These are phyloP conservation scores for Papilio aristodemus DNA, from an alignment of 1,140 invertebrate species.

Conservation along the genomic window DNA sequence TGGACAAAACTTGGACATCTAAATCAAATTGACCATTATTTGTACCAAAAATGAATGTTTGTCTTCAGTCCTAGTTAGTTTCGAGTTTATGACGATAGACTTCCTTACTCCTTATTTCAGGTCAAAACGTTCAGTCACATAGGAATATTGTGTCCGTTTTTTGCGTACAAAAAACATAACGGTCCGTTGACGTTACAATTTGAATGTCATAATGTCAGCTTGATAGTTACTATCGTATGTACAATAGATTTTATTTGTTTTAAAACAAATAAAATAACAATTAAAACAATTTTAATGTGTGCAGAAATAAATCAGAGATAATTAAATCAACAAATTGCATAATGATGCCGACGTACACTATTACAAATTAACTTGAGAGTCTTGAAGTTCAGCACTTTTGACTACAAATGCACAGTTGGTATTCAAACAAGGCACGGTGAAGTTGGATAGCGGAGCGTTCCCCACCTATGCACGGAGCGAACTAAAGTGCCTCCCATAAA, in stretches of 20 bases:
- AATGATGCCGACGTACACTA: slow-evolving; percentile 16
- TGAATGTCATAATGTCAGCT: neutral
- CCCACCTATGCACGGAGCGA: slow-evolving; percentile 55
- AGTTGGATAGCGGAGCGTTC: slow-evolving; percentile 45
- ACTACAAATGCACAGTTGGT: slow-evolving; percentile 43
- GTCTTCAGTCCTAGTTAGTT: too few species aligned
- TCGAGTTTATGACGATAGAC: too few species aligned
- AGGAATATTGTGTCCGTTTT: too few species aligned
- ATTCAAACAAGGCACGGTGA: slow-evolving; percentile 37
- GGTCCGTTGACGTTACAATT: too few species aligned
- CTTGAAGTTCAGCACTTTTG: slow-evolving; percentile 31
- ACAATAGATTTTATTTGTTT: neutral
- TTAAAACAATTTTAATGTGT: neutral
- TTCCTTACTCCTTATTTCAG: too few species aligned
- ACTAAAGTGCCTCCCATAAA: slow-evolving; percentile 71
- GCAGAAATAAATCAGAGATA: neutral
- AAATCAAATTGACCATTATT: too few species aligned
- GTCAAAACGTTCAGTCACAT: too few species aligned
- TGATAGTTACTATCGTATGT: too few species aligned
- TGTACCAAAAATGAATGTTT: too few species aligned
- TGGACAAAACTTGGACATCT: too few species aligned
- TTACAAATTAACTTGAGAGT: slow-evolving; percentile 34
- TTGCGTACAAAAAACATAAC: too few species aligned
- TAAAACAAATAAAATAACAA: neutral
- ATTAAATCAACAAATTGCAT: neutral